Evolutionary conservation across 2,113 vertebrate genomes (phyloP), one percentile per base, ranked within the genome.

Genomic region (Syrrhaptes paradoxus): DNA sequence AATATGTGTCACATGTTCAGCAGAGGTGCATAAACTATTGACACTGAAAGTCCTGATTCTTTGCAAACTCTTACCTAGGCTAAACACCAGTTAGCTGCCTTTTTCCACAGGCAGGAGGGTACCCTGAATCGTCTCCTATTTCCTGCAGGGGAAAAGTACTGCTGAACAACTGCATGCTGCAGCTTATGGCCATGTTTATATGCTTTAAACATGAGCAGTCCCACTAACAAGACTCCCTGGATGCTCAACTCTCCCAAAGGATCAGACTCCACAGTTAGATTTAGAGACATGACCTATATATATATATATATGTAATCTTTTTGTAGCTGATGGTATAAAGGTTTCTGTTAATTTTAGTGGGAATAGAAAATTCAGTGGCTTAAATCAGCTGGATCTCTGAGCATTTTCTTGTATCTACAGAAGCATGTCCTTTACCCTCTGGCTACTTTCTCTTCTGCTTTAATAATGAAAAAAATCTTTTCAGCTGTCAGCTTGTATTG

Each of bases 401-500:
- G 73, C 19, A 66, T 72, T 85, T 61, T 78, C 18, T 38, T 87
- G 2, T 72, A 73, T 91, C 41, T 79, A 62, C 17, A 31, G 62
- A 7, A 91, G 85, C 81, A 81, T 34, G 68, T 87, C 54, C 49
- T 74, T 91, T 66, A 85, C 48, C 41, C 63, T 73, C 62, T 57
- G 32, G 66, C 73, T 79, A 71, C 46, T 85, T 72, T 78, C 41
- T 79, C 15, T 91, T 85, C 36, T 75, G 59, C 70, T 95, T 93
- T 83, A 93, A 58, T 86, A 38, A 43, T 36, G 26, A 32, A 79
- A 82, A 65, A 94, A 48, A 13, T 46, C 41, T 19, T 93, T 81
- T 94, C 32, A 49, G 48, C 92, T 93, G 88, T 89, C 85, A 90
- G n/a, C 46, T 87, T 94, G 26, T 68, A 74, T 65, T 85, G 71